Conservation (phyloP, 2,797 vertebrate species). For the Sebastes iracundus region DNA sequence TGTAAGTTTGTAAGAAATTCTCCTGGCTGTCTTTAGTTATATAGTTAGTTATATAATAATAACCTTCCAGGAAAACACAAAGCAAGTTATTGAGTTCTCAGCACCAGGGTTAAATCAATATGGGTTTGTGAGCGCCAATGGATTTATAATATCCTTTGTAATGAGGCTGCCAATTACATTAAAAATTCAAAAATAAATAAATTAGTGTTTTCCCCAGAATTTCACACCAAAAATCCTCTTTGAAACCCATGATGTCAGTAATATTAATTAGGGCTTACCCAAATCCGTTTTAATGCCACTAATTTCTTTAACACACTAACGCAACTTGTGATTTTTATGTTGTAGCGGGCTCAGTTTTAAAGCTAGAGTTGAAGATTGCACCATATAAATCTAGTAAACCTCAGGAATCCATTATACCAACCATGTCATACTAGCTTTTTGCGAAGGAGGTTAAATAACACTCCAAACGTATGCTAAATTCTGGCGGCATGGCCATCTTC, state of each 20-base stretch:
- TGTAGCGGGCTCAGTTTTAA: no score
- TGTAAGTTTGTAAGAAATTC: neutral
- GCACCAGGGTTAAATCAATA: neutral
- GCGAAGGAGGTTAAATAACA: no score
- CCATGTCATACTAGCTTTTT: no score
- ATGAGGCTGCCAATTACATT: neutral
- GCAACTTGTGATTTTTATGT: no score
- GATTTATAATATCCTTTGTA: neutral
- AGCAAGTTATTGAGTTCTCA: neutral
- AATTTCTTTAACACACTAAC: no score
- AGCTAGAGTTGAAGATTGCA: no score
- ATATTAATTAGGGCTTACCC: neutral
- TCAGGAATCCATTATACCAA: no score
- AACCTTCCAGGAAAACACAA: neutral
- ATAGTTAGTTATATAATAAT: neutral
- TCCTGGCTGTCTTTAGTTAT: neutral
- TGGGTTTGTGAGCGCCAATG: neutral
- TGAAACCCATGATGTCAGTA: neutral
- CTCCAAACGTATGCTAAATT: no score
- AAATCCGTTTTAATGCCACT: no score
- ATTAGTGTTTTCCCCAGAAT: neutral
- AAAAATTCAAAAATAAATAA: neutral
- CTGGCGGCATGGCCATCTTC: no score
- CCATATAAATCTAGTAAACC: no score
- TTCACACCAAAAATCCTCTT: neutral